Conservation (phyloP, 2,797 vertebrate genomes). For the Chaetophractus vellerosus region DNA sequence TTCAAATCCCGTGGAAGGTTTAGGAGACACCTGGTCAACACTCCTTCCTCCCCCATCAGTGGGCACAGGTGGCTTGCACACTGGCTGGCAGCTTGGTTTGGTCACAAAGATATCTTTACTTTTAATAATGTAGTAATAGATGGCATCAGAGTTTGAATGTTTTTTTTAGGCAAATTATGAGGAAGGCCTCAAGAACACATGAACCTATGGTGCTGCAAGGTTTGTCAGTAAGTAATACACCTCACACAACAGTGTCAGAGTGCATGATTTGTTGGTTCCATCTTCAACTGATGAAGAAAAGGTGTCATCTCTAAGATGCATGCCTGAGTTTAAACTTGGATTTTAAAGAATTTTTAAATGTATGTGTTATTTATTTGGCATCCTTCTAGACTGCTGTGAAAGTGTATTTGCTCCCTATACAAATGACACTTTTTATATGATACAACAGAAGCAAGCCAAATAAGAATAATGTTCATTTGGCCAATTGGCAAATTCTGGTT, state of each 20-base stretch:
- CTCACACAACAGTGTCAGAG: not conserved
- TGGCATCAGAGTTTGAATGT: not conserved
- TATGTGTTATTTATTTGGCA: not conserved
- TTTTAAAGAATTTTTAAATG: not conserved
- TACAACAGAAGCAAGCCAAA: slow-evolving; percentile 68
- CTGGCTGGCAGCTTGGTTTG: not conserved
- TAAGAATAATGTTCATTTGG: slow-evolving; percentile 21
- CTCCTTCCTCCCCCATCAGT: not conserved
- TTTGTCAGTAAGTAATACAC: not conserved
- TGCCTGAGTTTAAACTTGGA: not conserved
- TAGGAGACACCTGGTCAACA: not conserved
- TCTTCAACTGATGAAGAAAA: not conserved
- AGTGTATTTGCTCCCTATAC: slow-evolving; percentile 24
- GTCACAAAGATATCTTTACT: not conserved
- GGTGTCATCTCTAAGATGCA: not conserved
- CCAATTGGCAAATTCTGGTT: slow-evolving; percentile 1
- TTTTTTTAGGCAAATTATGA: not conserved
- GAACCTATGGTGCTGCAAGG: not conserved
- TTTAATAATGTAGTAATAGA: not conserved
- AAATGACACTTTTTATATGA: slow-evolving; percentile 10
- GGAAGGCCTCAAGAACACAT: not conserved
- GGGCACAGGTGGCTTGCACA: not conserved
- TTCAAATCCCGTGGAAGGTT: not conserved
- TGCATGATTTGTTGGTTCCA: not conserved
- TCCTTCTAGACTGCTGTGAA: not conserved